Evolutionary conservation across 2,797 vertebrate species (phyloP), one percentile per base, ranked within the genome.

Genomic region (Silurus lanzhouensis): DNA sequence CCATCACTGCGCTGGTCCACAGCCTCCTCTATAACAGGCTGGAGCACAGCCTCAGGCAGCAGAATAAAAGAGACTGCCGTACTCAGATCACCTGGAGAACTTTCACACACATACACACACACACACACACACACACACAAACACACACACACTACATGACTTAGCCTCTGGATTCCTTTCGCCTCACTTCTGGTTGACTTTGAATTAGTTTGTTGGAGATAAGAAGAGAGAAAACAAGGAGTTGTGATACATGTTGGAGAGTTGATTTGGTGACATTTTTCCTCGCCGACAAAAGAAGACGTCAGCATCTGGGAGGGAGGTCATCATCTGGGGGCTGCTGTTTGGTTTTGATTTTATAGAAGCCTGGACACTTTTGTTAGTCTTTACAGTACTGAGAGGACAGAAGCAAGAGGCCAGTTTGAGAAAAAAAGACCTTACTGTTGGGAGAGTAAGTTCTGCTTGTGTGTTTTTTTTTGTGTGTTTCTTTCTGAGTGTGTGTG

Each of bases 1-100:
- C 91, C 92, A 91, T 93, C 94, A 93, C 91, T 92, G 48, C 82
- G 83, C 88, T 87, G 84, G 88, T 86, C 86, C 85, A 83, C 87
- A 83, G 89, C 87, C 81, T 84, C 88, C 76, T 85, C 88, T 91
- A 88, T 90, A 89, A 91, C 89, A 85, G 85, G 75, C 89, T 82
- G 67, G 77, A 89, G 87, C 86, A 70, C 87, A 89, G 86, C 83
- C 86, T 89, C 84, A 83, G 25, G 57, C 86, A 75, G 68, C 86
- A 89, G 87, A 89, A 60, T 76, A 70, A 88, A 82, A 87, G 83
- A 85, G 85, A 70, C 77, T 72, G 84, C 81, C 81, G 70, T 64
- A 48, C 70, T 52, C 71, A 85, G 75, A 88, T 81, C 79, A 88
- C 85, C 90, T 91, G 90, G 86, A 89, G 85, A 67, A 57, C 72